Conservation (phyloP, 1,140 invertebrate species). For the Heliconius melpomene region DNA sequence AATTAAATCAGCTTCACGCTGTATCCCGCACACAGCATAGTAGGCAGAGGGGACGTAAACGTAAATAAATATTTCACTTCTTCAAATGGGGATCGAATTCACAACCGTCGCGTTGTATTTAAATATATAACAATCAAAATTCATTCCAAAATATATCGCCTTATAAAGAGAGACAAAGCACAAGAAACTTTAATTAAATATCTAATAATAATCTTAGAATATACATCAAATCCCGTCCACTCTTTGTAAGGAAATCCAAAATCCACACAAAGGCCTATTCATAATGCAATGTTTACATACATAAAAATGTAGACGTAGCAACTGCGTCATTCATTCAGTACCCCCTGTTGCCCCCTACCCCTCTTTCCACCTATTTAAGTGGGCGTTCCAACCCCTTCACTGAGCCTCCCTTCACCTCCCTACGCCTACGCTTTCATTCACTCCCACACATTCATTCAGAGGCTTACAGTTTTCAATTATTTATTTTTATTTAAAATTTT, state of each 20-base stretch:
- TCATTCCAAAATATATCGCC: no score
- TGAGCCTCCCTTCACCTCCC: slow-evolving; percentile 20
- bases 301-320: slow-evolving; percentile 44
- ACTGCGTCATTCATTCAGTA: slow-evolving; percentile 55
- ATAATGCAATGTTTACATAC: slow-evolving; percentile 45
- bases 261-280: slow-evolving; percentile 15
- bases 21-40: no score
- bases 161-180: no score
- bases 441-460: slow-evolving; percentile 59
- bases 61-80: no score
- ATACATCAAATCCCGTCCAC: neutral
- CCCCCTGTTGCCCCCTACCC: slow-evolving; percentile 6
- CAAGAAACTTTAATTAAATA: neutral
- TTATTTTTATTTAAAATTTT: neutral
- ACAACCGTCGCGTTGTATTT: no score
- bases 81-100: no score
- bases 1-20: no score
- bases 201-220: neutral
- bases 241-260: neutral
- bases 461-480: slow-evolving; percentile 5
- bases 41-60: no score
- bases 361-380: slow-evolving; percentile 44
- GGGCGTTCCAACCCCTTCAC: slow-evolving; percentile 33
- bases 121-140: no score
- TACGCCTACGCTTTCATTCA: slow-evolving; percentile 56